Conservation (phyloP, 1,140 invertebrate species). For the Trissolcus basalis region DNA sequence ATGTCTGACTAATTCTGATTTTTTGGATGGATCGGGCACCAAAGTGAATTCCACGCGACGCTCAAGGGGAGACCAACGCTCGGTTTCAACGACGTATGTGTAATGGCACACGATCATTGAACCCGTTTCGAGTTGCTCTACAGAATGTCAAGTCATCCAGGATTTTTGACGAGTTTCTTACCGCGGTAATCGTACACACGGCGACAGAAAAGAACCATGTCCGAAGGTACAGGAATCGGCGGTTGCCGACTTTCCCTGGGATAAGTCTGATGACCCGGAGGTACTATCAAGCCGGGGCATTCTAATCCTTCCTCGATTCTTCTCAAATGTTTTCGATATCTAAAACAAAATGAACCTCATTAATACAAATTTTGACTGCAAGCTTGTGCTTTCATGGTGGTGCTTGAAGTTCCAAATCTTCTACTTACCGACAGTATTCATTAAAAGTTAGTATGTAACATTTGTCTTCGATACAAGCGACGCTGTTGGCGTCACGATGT, state of each 20-base stretch:
- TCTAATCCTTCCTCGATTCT: constrained; percentile 80
- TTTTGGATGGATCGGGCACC: constrained; percentile 52
- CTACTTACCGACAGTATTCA: constrained; percentile 93
- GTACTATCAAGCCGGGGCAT: constrained; percentile 79
- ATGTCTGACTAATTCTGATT: constrained; percentile 46
- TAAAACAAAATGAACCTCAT: constrained; percentile 55
- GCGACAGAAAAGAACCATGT: constrained; percentile 95
- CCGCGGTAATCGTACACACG: constrained; percentile 96
- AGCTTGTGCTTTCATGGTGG: no score
- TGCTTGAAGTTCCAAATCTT: no score
- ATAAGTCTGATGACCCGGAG: constrained; percentile 76
- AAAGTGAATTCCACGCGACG: constrained; percentile 25
- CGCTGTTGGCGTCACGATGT: constrained; percentile 94
- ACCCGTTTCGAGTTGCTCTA: constrained; percentile 62
- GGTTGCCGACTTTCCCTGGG: constrained; percentile 78
- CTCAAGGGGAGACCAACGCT: constrained; percentile 64
- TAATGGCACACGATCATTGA: constrained; percentile 60
- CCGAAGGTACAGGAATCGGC: constrained; percentile 84
- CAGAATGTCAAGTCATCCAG: constrained; percentile 77
- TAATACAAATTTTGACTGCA: not conserved
- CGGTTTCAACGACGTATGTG: constrained; percentile 64
- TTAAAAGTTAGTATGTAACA: constrained; percentile 97
- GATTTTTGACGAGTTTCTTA: constrained; percentile 85
- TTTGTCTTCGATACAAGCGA: constrained; percentile 98
- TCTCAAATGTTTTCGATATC: constrained; percentile 81